These are phyloP conservation scores for Caenorhabditis remanei DNA, from an alignment of 1,140 invertebrate species.

Conservation along the genomic window DNA sequence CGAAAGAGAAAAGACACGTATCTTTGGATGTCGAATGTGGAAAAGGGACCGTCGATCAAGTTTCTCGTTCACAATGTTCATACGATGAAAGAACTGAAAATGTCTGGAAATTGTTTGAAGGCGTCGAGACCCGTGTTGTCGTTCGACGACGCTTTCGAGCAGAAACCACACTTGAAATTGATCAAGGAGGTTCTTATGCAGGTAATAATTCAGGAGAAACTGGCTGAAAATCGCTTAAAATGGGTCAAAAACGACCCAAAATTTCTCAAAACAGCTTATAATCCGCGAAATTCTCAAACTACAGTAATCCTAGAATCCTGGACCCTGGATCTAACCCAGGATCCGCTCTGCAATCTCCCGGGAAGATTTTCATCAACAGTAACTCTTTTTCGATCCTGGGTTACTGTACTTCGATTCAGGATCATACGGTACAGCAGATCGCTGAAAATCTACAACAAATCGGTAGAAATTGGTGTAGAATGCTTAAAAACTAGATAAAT, in stretches of 20 bases:
- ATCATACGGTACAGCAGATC: too few relatives aligned
- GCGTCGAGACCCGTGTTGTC: constrained; percentile 93
- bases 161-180: constrained; percentile 86
- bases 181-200: constrained; percentile 90
- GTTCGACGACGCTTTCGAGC: constrained; percentile 89
- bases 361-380: too few relatives aligned
- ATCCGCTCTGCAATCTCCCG: too few relatives aligned
- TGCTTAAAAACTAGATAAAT: too few relatives aligned
- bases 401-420: too few relatives aligned
- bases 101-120: constrained; percentile 95
- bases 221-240: constrained; percentile 37
- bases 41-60: constrained; percentile 89
- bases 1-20: constrained; percentile 90
- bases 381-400: too few relatives aligned
- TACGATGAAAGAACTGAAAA: constrained; percentile 95
- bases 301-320: too few relatives aligned
- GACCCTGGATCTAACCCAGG: neutral
- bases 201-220: constrained; percentile 76
- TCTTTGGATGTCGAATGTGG: constrained; percentile 83
- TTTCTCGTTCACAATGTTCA: constrained; percentile 96
- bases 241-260: neutral
- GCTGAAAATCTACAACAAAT: too few relatives aligned
- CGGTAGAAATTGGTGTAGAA: too few relatives aligned
- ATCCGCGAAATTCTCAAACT: neutral
- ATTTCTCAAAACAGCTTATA: neutral